A percentile compares a stretch with the other conserved stretches of the same genome.
phyloP scores from a whole-genome alignment of 2,888 invertebrate genomes.

The Lingula anatina region DNA sequence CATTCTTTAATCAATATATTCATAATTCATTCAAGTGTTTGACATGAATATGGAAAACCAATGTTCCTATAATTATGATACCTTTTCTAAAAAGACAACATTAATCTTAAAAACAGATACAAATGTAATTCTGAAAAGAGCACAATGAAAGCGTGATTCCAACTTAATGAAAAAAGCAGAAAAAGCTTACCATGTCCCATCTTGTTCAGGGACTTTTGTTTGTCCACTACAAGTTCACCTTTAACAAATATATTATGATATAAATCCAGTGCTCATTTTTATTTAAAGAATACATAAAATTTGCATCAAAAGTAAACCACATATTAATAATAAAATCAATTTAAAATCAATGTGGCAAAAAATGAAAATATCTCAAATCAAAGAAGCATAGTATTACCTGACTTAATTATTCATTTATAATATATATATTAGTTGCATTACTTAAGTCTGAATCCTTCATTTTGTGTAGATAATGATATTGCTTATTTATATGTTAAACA shows the following conservation, averaged over 20 bases:
- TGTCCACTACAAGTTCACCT: slow-evolving; percentile 49
- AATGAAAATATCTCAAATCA: too few relatives aligned
- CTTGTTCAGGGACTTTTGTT: slow-evolving; percentile 57
- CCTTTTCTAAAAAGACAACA: too few relatives aligned
- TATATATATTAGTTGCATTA: not conserved
- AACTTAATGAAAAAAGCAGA: not conserved
- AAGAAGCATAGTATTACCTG: slow-evolving; percentile 1
- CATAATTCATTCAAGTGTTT: too few relatives aligned
- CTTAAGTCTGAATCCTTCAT: not conserved
- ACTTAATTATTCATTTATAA: not conserved
- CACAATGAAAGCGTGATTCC: not conserved
- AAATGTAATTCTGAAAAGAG: not conserved
- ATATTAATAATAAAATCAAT: not conserved
- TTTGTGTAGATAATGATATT: too few relatives aligned
- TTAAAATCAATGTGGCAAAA: too few relatives aligned
- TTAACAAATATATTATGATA: slow-evolving; percentile 12
- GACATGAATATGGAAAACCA: too few relatives aligned
- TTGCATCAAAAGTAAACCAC: not conserved
- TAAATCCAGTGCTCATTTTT: too few relatives aligned
- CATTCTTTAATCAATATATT: too few relatives aligned
- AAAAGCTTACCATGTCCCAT: slow-evolving; percentile 66
- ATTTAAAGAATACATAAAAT: not conserved
- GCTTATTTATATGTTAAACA: not conserved
- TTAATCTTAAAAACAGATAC: too few relatives aligned
- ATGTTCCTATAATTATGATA: too few relatives aligned